Percentiles rank a stretch among this genome's conserved stretches.
Conservation (phyloP, 2,888 invertebrate species). For the Plebejus anna region DNA sequence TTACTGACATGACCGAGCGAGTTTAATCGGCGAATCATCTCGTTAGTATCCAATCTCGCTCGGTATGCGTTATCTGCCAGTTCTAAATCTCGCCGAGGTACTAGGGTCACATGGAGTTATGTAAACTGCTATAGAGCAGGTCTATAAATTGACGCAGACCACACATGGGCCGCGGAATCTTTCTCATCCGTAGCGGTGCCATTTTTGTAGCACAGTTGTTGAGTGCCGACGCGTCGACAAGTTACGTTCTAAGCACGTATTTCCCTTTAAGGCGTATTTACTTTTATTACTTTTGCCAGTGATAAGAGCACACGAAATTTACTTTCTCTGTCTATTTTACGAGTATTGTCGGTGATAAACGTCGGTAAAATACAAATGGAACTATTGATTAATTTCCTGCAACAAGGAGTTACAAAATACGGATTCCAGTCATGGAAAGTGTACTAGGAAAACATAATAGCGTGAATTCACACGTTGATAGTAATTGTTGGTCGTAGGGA, state of each 20-base stretch:
- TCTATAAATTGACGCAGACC: slow-evolving; percentile 30
- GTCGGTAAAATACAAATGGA: neutral
- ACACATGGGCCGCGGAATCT: slow-evolving; percentile 37
- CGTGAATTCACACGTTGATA: slow-evolving; percentile 39
- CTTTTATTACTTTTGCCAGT: slow-evolving; percentile 29
- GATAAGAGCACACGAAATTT: slow-evolving; percentile 27
- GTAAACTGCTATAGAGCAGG: slow-evolving; percentile 14
- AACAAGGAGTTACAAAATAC: slow-evolving; percentile 14
- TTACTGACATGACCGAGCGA: neutral
- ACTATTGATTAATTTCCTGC: slow-evolving; percentile 5
- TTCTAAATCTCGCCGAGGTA: slow-evolving; percentile 18
- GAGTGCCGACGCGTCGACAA: slow-evolving; percentile 31
- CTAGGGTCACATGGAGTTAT: slow-evolving; percentile 26
- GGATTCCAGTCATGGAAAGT: slow-evolving; percentile 36
- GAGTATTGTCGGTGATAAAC: slow-evolving; percentile 9
- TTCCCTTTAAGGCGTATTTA: slow-evolving; percentile 35
- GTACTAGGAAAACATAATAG: slow-evolving; percentile 38
- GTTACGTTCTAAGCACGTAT: slow-evolving; percentile 35
- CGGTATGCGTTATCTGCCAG: slow-evolving; percentile 6
- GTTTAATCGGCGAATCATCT: slow-evolving; percentile 3
- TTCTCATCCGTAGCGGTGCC: slow-evolving; percentile 39
- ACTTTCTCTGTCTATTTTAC: slow-evolving; percentile 19
- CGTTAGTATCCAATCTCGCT: slow-evolving; percentile 1
- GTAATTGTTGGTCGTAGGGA: slow-evolving; percentile 49
- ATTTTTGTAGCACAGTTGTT: slow-evolving; percentile 40